Percentiles rank a stretch among this genome's conserved stretches.
Conservation (phyloP, 2,888 invertebrate genomes). For the Opisthograptis luteolata region DNA sequence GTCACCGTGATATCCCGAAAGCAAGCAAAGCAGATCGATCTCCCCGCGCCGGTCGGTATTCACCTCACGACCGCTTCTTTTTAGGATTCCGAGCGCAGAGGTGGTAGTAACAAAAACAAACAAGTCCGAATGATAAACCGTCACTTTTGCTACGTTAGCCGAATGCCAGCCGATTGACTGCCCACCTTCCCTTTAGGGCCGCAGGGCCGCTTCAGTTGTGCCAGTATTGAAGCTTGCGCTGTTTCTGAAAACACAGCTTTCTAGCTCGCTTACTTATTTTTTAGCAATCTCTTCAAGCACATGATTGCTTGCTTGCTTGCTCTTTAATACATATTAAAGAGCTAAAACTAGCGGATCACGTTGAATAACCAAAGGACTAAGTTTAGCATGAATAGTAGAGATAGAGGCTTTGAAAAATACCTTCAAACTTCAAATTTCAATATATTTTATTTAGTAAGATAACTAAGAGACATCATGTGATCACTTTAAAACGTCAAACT, state of each 20-base stretch:
- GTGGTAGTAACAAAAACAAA: slow-evolving; percentile 36
- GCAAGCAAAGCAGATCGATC: slow-evolving; percentile 1
- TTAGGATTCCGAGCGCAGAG: slow-evolving; percentile 31
- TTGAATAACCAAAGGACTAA: no score
- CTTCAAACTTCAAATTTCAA: no score
- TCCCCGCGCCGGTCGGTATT: slow-evolving; percentile 19
- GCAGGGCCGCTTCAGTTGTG: not conserved
- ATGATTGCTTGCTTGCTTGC: no score
- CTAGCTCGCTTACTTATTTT: no score
- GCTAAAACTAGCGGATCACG: no score
- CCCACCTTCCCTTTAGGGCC: slow-evolving; percentile 10
- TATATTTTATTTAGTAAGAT: no score
- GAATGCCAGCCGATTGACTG: slow-evolving; percentile 23
- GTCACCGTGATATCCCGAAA: not conserved
- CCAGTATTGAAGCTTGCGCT: slow-evolving; percentile 1
- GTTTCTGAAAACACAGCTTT: not conserved
- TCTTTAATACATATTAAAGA: no score
- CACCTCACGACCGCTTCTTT: slow-evolving; percentile 30
- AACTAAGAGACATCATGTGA: no score
- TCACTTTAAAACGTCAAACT: no score
- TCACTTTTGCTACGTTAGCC: slow-evolving; percentile 29
- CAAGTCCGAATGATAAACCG: slow-evolving; percentile 34
- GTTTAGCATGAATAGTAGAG: no score
- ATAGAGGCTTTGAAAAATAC: no score
- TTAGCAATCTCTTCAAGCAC: no score